phyloP scores from a whole-genome alignment of 2,797 vertebrate species.

The Sebastes vulpes region DNA sequence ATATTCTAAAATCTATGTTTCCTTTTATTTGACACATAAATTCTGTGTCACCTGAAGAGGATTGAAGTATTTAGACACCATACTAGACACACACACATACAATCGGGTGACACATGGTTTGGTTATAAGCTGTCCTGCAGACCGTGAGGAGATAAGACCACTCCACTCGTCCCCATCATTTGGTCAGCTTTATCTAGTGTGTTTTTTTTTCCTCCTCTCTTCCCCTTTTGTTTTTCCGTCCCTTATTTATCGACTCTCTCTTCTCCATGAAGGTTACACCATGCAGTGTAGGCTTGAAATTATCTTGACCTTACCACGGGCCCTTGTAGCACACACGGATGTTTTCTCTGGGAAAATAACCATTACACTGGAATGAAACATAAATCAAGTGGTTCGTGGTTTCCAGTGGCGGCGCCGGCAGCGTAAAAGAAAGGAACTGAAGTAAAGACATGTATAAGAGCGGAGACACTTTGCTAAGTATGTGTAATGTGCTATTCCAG shows the following conservation, averaged over 20 bases:
- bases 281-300: slow-evolving; percentile 52
- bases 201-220: not conserved
- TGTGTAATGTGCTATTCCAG: not conserved
- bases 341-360: slow-evolving; percentile 65
- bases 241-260: slow-evolving; percentile 76
- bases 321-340: slow-evolving; percentile 35
- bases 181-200: slow-evolving; percentile 73
- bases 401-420: slow-evolving; percentile 2
- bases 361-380: slow-evolving; percentile 51
- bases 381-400: slow-evolving; percentile 57
- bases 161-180: slow-evolving; percentile 64
- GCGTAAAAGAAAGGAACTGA: slow-evolving; percentile 1
- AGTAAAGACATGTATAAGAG: not conserved
- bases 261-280: slow-evolving; percentile 77
- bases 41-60: not conserved
- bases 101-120: slow-evolving; percentile 38
- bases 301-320: slow-evolving; percentile 65
- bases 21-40: not conserved
- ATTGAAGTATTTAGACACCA: not conserved
- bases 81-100: not conserved
- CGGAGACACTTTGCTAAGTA: not conserved
- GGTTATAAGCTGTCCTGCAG: slow-evolving; percentile 62
- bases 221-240: slow-evolving; percentile 41
- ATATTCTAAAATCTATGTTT: not conserved
- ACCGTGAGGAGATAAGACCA: slow-evolving; percentile 71